Evolutionary conservation across 1,140 invertebrate species (phyloP), one percentile per base, ranked within the genome.

Genomic region (Coenobita brevimanus): DNA sequence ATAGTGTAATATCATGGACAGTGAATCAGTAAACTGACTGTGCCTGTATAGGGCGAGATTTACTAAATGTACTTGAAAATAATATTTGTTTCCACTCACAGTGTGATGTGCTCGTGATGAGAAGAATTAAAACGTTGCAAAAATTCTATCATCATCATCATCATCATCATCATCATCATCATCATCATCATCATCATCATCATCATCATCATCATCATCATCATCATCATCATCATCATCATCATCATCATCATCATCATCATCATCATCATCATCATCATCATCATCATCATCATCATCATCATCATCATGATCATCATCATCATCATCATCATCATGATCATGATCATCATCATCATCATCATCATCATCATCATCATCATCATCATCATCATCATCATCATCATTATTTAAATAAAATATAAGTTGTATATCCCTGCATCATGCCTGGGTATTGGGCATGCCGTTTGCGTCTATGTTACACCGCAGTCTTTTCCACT

Each of bases 151-250:
- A n/a, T n/a, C n/a, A n/a, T n/a, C n/a, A n/a, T n/a, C n/a, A 69
- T 69, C 64, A 69, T 69, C 64, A 69, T 69, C 64, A 69, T 69
- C 64, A 69, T 69, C 64, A 69, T 69, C 64, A 69, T 69, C 64
- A 69, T 69, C 64, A 69, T 69, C 64, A 69, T 69, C 64, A 69
- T 69, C 64, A 69, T 69, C 64, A 69, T 69, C 64, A 69, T 69
- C 64, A 69, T 69, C 64, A 69, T 69, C 64, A 69, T 69, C 64
- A 69, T 69, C 64, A 69, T 24, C 64, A 69, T 69, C 64, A 69
- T 69, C 64, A 69, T 69, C 64, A 69, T 69, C 64, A 69, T 69
- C 64, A 69, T 69, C 64, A 69, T 69, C 64, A 69, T 69, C 64
- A 69, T 69, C 64, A 69, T 69, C 64, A 69, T 69, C 64, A 69